phyloP scores from a whole-genome alignment of 2,888 invertebrate species.

The Periphyllus acericola region DNA sequence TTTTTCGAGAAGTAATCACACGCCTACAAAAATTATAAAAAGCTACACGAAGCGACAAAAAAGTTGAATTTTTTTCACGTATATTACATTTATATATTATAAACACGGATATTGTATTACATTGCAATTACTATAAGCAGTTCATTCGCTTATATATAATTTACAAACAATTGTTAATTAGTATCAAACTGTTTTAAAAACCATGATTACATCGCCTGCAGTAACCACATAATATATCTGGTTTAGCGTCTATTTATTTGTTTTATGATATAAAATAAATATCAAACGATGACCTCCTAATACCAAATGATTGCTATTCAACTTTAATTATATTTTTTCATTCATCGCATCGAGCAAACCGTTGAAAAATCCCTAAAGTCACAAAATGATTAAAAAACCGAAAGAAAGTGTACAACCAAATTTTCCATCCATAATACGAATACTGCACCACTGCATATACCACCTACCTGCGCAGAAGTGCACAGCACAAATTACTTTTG shows the following conservation, averaged over 20 bases:
- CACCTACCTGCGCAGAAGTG: too few relatives aligned
- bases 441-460: too few relatives aligned
- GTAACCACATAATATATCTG: too few relatives aligned
- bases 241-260: not conserved
- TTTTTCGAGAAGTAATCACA: conserved; percentile 10
- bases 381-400: not conserved
- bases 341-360: too few relatives aligned
- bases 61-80: not conserved
- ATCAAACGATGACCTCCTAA: not conserved
- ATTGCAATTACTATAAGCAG: not conserved
- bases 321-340: not conserved
- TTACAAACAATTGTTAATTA: not conserved
- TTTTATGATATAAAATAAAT: not conserved
- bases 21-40: not conserved
- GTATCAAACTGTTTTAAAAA: not conserved
- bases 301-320: not conserved
- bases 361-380: not conserved
- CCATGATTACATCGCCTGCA: not conserved
- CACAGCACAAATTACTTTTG: too few relatives aligned
- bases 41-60: not conserved
- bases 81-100: too few relatives aligned
- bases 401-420: too few relatives aligned
- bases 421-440: too few relatives aligned
- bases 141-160: not conserved
- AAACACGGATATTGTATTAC: not conserved